A percentile compares a stretch with the other conserved stretches of the same genome.
These are phyloP conservation scores for Criorhina ranunculi DNA, from an alignment of 2,888 invertebrate genomes.

Conservation along the genomic window DNA sequence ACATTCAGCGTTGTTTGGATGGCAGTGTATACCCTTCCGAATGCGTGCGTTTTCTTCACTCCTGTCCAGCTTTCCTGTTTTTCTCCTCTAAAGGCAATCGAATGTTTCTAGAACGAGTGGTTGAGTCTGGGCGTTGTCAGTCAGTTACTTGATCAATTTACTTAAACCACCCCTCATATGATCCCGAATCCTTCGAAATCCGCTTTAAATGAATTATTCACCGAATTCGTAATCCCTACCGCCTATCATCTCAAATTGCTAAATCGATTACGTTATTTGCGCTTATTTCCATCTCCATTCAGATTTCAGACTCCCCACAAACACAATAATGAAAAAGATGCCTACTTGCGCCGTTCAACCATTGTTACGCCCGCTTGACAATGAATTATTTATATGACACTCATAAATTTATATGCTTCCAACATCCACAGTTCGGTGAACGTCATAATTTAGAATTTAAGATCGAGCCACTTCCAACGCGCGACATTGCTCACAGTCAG, in stretches of 20 bases:
- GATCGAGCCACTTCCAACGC: constrained; percentile 64
- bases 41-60: too few relatives aligned
- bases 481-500: constrained; percentile 32
- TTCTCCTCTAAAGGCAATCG: too few relatives aligned
- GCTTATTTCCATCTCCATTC: constrained; percentile 15
- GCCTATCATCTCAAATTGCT: constrained; percentile 37
- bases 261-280: constrained; percentile 59
- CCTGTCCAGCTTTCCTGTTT: too few relatives aligned
- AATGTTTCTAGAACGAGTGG: too few relatives aligned
- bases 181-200: neutral
- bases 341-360: constrained; percentile 55
- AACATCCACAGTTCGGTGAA: constrained; percentile 35
- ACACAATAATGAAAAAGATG: constrained; percentile 60
- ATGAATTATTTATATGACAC: constrained; percentile 74
- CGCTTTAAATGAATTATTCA: constrained; percentile 19
- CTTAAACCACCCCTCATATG: too few relatives aligned
- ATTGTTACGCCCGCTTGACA: constrained; percentile 66
- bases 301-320: constrained; percentile 62
- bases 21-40: too few relatives aligned
- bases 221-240: constrained; percentile 5
- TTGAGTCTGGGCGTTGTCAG: too few relatives aligned
- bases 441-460: constrained; percentile 72
- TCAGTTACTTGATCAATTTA: too few relatives aligned
- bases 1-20: too few relatives aligned
- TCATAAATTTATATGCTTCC: constrained; percentile 63